phyloP scores from a whole-genome alignment of 2,888 invertebrate genomes.

The Thereva unica region DNA sequence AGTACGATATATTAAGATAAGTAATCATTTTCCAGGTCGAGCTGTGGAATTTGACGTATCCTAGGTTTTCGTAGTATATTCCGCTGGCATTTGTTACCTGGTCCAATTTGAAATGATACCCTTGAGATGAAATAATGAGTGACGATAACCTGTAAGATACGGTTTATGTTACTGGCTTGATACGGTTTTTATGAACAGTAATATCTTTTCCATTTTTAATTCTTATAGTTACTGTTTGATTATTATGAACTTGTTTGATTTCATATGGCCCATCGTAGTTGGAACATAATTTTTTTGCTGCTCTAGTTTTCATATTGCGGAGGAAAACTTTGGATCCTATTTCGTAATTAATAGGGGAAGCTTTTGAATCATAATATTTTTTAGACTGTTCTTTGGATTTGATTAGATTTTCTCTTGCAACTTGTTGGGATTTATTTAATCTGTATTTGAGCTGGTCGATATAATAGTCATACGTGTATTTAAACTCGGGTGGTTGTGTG shows the following conservation, averaged over 20 bases:
- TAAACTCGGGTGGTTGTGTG: conserved; percentile 23
- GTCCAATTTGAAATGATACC: conserved; percentile 1
- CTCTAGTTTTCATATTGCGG: conserved; percentile 28
- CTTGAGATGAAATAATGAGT: no score
- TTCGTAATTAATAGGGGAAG: conserved; percentile 10
- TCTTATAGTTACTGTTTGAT: background rate
- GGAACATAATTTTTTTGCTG: conserved; percentile 8
- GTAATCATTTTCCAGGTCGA: conserved; percentile 28
- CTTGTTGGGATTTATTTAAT: conserved; percentile 31
- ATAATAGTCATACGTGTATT: conserved; percentile 36
- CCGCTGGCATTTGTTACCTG: conserved; percentile 27
- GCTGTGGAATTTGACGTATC: conserved; percentile 33
- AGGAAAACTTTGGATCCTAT: conserved; percentile 33
- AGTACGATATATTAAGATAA: conserved; percentile 20
- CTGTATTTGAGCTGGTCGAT: conserved; percentile 35
- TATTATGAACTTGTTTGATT: conserved; percentile 1
- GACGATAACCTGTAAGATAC: no score
- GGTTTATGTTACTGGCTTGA: background rate
- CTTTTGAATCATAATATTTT: conserved; percentile 26
- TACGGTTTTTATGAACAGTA: background rate
- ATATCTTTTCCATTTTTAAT: background rate
- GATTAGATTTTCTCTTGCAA: conserved; percentile 33
- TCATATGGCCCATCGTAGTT: conserved; percentile 14
- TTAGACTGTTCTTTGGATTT: conserved; percentile 33
- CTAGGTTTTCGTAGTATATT: conserved; percentile 38